phyloP scores from a whole-genome alignment of 2,797 vertebrate genomes.

The Melanotaenia maccullochi region DNA sequence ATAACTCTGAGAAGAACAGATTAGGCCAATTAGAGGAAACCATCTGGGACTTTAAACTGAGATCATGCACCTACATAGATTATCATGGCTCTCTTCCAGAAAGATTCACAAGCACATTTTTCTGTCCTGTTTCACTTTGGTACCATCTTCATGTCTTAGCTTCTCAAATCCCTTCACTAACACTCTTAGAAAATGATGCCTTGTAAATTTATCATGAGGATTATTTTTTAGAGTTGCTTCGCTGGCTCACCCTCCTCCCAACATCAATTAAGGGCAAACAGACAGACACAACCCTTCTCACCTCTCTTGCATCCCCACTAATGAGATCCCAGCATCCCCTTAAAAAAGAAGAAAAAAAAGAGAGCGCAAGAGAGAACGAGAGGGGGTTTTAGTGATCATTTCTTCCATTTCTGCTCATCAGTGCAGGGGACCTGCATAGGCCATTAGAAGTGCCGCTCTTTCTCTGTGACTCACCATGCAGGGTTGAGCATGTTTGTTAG shows the following conservation, averaged over 20 bases:
- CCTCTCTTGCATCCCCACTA: slow-evolving; percentile 52
- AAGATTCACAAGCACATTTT: slow-evolving; percentile 35
- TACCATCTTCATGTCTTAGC: slow-evolving; percentile 25
- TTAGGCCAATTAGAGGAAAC: slow-evolving; percentile 57
- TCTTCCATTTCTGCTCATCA: slow-evolving; percentile 59
- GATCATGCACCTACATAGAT: slow-evolving; percentile 36
- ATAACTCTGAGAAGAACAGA: slow-evolving; percentile 43
- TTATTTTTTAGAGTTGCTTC: slow-evolving; percentile 56
- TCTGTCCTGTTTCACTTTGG: slow-evolving; percentile 36
- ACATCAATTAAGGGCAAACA: slow-evolving; percentile 63
- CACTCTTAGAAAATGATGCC: slow-evolving; percentile 54
- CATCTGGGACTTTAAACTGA: slow-evolving; percentile 47
- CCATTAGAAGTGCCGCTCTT: slow-evolving; percentile 56
- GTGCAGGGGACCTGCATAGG: slow-evolving; percentile 37
- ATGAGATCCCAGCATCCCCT: slow-evolving; percentile 69
- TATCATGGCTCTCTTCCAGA: slow-evolving; percentile 30
- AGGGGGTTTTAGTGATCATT: slow-evolving; percentile 50
- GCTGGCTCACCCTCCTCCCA: slow-evolving; percentile 49
- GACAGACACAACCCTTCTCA: slow-evolving; percentile 51
- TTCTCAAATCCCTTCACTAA: slow-evolving; percentile 42
- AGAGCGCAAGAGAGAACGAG: not conserved
- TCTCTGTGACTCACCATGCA: slow-evolving; percentile 55
- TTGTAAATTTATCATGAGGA: slow-evolving; percentile 66
- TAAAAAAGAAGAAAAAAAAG: slow-evolving; percentile 31
- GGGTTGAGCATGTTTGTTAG: slow-evolving; percentile 13